Conservation (phyloP, 2,797 vertebrate genomes). For the Perodicticus potto region DNA sequence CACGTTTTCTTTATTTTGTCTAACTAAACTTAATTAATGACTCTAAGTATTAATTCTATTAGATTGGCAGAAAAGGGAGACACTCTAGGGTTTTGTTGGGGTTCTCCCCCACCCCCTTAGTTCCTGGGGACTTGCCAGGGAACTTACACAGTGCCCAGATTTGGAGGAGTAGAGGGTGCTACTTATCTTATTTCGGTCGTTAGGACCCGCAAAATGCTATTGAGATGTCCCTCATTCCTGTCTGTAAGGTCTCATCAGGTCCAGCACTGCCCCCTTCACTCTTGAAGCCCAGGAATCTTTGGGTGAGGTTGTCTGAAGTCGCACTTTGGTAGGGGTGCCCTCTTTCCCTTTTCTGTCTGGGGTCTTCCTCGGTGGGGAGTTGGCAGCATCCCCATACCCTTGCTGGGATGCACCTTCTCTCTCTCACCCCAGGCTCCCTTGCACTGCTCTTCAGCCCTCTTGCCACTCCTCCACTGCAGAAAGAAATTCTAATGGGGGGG, state of each 20-base stretch:
- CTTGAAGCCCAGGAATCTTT: neutral
- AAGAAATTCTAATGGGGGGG: neutral
- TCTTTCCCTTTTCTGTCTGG: neutral
- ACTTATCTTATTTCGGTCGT: neutral
- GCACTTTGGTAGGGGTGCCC: neutral
- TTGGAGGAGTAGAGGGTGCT: neutral
- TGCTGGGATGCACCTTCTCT: neutral
- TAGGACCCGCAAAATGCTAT: too few relatives aligned
- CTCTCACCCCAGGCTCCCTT: neutral
- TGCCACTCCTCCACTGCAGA: neutral
- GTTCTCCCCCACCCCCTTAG: neutral
- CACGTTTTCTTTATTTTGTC: neutral
- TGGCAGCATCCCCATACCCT: neutral
- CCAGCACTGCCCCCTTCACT: neutral
- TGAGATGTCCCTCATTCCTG: neutral
- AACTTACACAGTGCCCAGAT: neutral
- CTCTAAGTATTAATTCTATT: neutral
- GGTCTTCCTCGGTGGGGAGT: neutral
- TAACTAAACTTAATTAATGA: neutral
- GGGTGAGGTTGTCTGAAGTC: neutral
- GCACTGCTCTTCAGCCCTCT: neutral
- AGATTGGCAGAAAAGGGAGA: neutral
- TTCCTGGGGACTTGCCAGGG: neutral
- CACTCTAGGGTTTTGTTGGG: neutral
- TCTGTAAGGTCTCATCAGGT: neutral